Evolutionary conservation across 2,113 vertebrate genomes (phyloP).

Genomic region (Notarius quadriscutis): DNA sequence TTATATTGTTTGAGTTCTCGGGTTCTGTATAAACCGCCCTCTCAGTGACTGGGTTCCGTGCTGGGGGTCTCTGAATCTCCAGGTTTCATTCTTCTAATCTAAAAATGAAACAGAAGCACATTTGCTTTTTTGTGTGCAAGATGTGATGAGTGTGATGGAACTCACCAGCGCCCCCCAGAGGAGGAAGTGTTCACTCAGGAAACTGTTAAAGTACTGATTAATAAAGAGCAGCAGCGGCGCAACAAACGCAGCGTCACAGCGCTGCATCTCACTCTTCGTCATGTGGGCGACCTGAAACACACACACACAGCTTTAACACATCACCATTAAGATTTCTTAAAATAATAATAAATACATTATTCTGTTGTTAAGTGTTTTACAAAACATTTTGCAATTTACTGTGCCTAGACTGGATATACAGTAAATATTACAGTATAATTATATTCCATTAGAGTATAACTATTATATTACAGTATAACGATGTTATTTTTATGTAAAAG

Average conservation of each 20-base stretch:
- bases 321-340: too few species aligned
- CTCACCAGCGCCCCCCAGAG: slow-evolving; percentile 87
- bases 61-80: too few species aligned
- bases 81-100: too few species aligned
- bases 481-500: too few species aligned
- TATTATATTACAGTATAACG: not conserved
- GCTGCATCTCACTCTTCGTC: slow-evolving; percentile 88
- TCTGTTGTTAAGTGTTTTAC: not conserved
- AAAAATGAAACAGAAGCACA: too few species aligned
- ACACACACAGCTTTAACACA: not conserved
- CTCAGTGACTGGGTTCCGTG: too few species aligned
- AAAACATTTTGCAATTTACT: too few species aligned
- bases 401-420: too few species aligned
- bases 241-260: slow-evolving; percentile 83
- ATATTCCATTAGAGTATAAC: not conserved
- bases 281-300: slow-evolving; percentile 83
- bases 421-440: too few species aligned
- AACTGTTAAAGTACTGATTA: slow-evolving; percentile 86
- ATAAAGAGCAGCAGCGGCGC: slow-evolving; percentile 82
- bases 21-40: too few species aligned
- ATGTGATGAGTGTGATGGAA: not conserved
- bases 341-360: not conserved
- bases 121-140: not conserved
- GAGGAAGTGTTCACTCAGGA: slow-evolving; percentile 82
- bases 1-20: too few species aligned